phyloP scores from a whole-genome alignment of 2,113 vertebrate species.

The Pteruthius melanotis region DNA sequence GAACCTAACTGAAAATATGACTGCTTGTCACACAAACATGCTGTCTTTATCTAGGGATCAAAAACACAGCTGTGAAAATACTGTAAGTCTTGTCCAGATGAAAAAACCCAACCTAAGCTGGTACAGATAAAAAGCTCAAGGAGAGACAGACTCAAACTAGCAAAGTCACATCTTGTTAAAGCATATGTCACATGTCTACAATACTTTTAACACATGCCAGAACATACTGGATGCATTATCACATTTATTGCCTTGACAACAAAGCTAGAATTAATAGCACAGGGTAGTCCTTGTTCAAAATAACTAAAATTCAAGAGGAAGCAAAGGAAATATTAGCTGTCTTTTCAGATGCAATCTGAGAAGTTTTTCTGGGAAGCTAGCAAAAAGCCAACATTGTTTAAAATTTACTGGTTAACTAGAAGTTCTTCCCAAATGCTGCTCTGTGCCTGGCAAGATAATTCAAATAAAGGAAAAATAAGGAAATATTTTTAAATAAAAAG shows the following conservation, averaged over 20 bases:
- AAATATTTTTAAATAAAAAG: not conserved
- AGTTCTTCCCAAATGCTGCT: not conserved
- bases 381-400: not conserved
- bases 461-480: not conserved
- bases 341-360: not conserved
- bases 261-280: constrained; percentile 33
- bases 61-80: not conserved
- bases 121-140: constrained; percentile 16
- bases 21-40: not conserved
- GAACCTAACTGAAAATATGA: not conserved
- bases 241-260: constrained; percentile 55
- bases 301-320: not conserved
- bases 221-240: constrained; percentile 41
- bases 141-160: constrained; percentile 4
- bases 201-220: constrained; percentile 40
- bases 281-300: not conserved
- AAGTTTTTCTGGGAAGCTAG: not conserved
- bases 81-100: not conserved
- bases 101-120: not conserved
- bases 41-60: not conserved
- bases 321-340: not conserved
- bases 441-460: not conserved
- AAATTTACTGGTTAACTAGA: not conserved
- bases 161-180: constrained; percentile 42
- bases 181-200: constrained; percentile 25